Conservation (phyloP, 1,140 invertebrate genomes). For the Solenopsis invicta region DNA sequence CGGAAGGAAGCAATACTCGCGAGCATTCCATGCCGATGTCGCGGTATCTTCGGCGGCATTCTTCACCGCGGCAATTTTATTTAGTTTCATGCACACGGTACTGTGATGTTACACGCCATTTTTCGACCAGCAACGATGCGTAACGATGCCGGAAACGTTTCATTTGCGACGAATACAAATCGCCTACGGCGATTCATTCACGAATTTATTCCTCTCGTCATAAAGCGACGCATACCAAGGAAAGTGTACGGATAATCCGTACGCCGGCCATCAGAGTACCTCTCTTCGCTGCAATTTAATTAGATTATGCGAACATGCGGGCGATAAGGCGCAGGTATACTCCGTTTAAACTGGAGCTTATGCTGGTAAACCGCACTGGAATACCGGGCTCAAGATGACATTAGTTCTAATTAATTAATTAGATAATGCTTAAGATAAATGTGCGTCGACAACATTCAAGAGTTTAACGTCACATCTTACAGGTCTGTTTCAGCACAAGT, state of each 20-base stretch:
- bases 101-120: slow-evolving; percentile 15
- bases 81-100: neutral
- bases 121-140: slow-evolving; percentile 12
- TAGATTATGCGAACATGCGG: slow-evolving; percentile 21
- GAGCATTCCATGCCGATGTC: neutral
- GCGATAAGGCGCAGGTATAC: slow-evolving; percentile 20
- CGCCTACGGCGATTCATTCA: too few relatives aligned
- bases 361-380: slow-evolving; percentile 1
- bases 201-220: neutral
- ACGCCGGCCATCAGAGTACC: neutral
- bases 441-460: neutral
- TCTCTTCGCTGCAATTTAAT: slow-evolving; percentile 23
- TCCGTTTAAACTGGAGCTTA: slow-evolving; percentile 30
- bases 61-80: slow-evolving; percentile 16
- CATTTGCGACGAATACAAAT: slow-evolving; percentile 20
- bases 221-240: neutral
- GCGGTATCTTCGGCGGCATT: slow-evolving; percentile 12
- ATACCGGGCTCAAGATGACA: slow-evolving; percentile 19
- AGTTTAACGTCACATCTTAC: slow-evolving; percentile 31
- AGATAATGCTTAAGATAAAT: slow-evolving; percentile 35
- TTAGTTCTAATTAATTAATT: slow-evolving; percentile 47
- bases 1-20: slow-evolving; percentile 15
- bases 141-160: slow-evolving; percentile 29
- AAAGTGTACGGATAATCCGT: slow-evolving; percentile 7
- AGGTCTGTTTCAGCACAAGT: neutral